Evolutionary conservation across 2,797 vertebrate genomes (phyloP), one percentile per base, ranked within the genome.

Genomic region (Gallinago nigripennis): DNA sequence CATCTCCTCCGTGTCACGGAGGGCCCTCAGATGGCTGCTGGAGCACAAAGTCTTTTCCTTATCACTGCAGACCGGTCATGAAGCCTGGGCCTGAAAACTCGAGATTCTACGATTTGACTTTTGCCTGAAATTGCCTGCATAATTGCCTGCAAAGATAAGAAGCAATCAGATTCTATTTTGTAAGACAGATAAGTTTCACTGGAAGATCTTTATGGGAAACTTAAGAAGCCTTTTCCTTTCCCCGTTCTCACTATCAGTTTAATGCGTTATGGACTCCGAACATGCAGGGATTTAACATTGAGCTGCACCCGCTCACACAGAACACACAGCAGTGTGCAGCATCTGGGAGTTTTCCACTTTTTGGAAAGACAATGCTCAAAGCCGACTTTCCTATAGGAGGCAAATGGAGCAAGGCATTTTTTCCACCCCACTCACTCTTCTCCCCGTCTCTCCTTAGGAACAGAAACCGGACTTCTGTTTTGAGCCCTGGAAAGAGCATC

Each of bases 191-290:
- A 77, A 77, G 53, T 80, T 87, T 60, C 83, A 16, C 19, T 15
- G 20, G 79, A 75, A 94, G 33, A 66, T 16, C 45, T 37, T 65
- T 53, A 33, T 12, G 18, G 60, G 58, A 48, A 86, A 45, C 28
- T 68, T 45, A 1, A 28, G 33, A 21, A 37, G 70, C 4, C 45
- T 86, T 68, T 60, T 60, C 20, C 68, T 71, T 30, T 27, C 57
- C 37, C n/a, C 5, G 0, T 57, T 37, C 69, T 75, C 81, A 20
- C 51, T 7, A 4, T 33, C 65, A 28, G 31, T 31, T 68, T 24
- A 27, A 69, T 0, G 28, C 1, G 15, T 21, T 8, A 2, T 0
- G 3, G 71, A 12, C 71, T 28, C 54, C 0, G 3, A 51, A 15
- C 70, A 11, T 0, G 2, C 71, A 77, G 6, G 56, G 75, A 10